Conservation (phyloP, 1,140 invertebrate genomes). For the Lasioglossum baleicum region DNA sequence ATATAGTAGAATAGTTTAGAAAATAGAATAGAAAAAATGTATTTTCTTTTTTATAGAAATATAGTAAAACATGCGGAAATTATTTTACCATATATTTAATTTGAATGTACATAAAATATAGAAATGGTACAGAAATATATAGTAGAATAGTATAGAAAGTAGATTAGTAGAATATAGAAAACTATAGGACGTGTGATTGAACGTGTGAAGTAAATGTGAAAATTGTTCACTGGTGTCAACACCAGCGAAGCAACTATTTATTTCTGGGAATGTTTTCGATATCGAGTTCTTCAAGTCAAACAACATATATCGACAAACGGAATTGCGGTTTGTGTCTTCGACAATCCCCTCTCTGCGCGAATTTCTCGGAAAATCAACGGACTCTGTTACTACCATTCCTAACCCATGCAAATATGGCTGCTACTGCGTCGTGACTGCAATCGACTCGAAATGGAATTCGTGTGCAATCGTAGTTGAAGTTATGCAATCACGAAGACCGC, state of each 20-base stretch:
- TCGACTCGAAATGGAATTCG: slow-evolving; percentile 64
- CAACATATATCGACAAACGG: slow-evolving; percentile 42
- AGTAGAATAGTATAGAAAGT: too few relatives aligned
- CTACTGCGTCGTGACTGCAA: slow-evolving; percentile 60
- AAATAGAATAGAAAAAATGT: too few relatives aligned
- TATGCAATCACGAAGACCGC: slow-evolving; percentile 53
- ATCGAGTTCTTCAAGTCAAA: slow-evolving; percentile 65
- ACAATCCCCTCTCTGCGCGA: slow-evolving; percentile 44
- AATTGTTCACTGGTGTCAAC: neutral
- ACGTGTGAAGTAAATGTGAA: too few relatives aligned
- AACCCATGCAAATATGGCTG: slow-evolving; percentile 69
- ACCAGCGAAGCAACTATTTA: neutral
- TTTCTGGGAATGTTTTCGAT: slow-evolving; percentile 33
- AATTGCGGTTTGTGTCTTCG: slow-evolving; percentile 59
- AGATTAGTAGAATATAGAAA: too few relatives aligned
- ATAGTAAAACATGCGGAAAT: too few relatives aligned
- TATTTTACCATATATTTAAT: too few relatives aligned
- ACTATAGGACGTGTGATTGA: neutral
- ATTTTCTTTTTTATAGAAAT: too few relatives aligned
- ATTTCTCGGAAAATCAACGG: slow-evolving; percentile 64
- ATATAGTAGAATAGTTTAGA: too few relatives aligned
- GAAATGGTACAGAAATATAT: too few relatives aligned
- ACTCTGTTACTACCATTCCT: slow-evolving; percentile 58
- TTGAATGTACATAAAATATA: too few relatives aligned
- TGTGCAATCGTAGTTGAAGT: slow-evolving; percentile 63